Evolutionary conservation across 2,113 vertebrate genomes (phyloP).

Genomic region (Vulpes vulpes): DNA sequence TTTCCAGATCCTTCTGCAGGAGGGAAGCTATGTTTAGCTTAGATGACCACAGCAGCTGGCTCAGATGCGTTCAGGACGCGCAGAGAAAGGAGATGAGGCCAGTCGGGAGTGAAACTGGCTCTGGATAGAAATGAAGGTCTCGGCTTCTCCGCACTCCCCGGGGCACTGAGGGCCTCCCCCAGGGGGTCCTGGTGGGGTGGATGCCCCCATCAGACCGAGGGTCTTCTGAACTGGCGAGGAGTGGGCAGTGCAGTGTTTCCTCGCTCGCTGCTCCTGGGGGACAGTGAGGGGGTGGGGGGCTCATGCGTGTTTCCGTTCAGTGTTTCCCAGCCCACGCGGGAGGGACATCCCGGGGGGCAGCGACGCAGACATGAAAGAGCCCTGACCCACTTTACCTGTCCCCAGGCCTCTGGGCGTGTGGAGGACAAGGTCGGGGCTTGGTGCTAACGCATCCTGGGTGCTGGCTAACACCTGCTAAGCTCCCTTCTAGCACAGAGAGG

Average conservation of each 20-base stretch:
- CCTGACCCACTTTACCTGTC: not conserved
- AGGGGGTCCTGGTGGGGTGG: not conserved
- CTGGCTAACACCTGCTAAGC: not conserved
- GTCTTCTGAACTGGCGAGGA: fast-evolving
- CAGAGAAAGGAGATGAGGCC: too few species aligned
- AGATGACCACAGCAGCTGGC: not conserved
- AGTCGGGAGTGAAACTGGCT: not conserved
- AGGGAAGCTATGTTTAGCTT: not conserved
- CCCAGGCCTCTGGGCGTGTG: not conserved
- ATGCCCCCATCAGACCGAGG: fast-evolving
- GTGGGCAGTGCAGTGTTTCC: not conserved
- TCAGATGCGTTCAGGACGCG: fast-evolving
- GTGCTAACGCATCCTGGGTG: fast-evolving
- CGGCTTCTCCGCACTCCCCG: not conserved
- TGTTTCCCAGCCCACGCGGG: fast-evolving
- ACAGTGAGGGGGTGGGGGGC: not conserved
- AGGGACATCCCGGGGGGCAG: not conserved
- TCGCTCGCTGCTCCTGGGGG: not conserved
- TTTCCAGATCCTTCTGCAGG: not conserved
- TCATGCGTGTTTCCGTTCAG: not conserved
- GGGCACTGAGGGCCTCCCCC: not conserved
- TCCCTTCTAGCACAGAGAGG: not conserved
- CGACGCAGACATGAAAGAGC: fast-evolving
- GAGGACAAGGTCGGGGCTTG: too few species aligned
- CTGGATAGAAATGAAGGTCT: not conserved